Conservation (phyloP, 2,888 invertebrate genomes). For the Mythimna ferrago region DNA sequence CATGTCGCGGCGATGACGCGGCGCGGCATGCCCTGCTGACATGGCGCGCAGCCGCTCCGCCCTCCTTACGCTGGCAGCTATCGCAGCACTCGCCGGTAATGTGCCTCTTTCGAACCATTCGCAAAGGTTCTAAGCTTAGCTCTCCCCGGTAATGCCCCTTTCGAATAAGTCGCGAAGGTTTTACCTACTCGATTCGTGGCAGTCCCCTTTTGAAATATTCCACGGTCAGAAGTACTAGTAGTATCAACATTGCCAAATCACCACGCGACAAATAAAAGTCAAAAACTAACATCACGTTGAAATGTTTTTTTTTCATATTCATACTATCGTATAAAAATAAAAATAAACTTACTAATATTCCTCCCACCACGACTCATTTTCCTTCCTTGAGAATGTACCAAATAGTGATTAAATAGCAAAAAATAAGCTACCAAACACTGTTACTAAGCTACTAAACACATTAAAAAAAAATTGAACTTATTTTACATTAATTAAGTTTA, state of each 20-base stretch:
- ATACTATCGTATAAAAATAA: too few relatives aligned
- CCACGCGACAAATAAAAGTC: too few relatives aligned
- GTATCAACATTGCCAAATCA: neutral
- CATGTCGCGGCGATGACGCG: conserved; percentile 87
- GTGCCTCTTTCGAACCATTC: conserved; percentile 16
- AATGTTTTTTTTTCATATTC: too few relatives aligned
- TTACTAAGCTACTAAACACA: too few relatives aligned
- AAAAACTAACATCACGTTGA: too few relatives aligned
- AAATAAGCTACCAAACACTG: too few relatives aligned
- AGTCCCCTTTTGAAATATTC: neutral
- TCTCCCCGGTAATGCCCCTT: conserved; percentile 80
- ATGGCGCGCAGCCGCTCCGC: conserved; percentile 90
- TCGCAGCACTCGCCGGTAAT: conserved; percentile 88
- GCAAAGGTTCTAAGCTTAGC: conserved; percentile 65
- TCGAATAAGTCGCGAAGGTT: neutral
- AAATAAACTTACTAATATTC: too few relatives aligned
- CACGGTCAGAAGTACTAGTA: neutral
- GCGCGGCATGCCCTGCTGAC: conserved; percentile 89
- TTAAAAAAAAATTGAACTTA: too few relatives aligned
- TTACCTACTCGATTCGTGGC: neutral
- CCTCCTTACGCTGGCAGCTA: conserved; percentile 87
- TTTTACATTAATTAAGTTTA: too few relatives aligned
- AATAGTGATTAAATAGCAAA: too few relatives aligned
- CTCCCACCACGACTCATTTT: too few relatives aligned
- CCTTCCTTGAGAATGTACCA: too few relatives aligned